Evolutionary conservation across 2,888 invertebrate genomes (phyloP).

Genomic region (Acleris literana): DNA sequence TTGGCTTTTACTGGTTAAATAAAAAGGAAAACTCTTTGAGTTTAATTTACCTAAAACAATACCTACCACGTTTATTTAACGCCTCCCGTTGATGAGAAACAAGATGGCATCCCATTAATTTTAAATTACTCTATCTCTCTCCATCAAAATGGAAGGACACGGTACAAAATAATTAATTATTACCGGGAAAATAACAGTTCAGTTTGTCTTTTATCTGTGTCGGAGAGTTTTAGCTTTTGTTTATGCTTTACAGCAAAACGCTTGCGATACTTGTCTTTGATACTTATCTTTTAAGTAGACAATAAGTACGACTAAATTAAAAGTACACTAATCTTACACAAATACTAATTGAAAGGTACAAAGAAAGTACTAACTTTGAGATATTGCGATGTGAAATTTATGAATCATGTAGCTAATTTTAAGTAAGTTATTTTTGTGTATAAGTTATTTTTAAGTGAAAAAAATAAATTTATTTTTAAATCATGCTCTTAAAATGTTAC

Average conservation of each 20-base stretch:
- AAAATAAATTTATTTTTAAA: no score
- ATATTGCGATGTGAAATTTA: no score
- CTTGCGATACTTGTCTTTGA: no score
- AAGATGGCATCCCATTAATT: conserved; percentile 67
- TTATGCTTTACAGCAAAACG: not conserved
- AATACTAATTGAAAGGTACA: no score
- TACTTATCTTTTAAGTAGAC: no score
- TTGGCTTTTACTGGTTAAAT: conserved; percentile 19
- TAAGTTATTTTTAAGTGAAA: no score
- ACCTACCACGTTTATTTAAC: conserved; percentile 57
- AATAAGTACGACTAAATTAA: no score
- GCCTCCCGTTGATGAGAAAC: conserved; percentile 62
- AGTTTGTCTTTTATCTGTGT: conserved; percentile 32
- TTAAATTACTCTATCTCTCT: conserved; percentile 66
- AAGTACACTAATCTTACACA: no score
- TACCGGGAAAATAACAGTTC: conserved; percentile 51
- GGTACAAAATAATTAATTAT: conserved; percentile 67
- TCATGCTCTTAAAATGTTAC: no score
- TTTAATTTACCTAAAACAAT: conserved; percentile 33
- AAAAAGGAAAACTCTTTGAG: conserved; percentile 29
- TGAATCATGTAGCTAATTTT: no score
- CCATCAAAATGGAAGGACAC: conserved; percentile 62
- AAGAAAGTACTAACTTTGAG: no score
- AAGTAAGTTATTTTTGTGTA: no score
- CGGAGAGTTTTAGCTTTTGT: not conserved